Conservation (phyloP, 53 echinoderm and acorn worm species). For the Actinopyga echinites region DNA sequence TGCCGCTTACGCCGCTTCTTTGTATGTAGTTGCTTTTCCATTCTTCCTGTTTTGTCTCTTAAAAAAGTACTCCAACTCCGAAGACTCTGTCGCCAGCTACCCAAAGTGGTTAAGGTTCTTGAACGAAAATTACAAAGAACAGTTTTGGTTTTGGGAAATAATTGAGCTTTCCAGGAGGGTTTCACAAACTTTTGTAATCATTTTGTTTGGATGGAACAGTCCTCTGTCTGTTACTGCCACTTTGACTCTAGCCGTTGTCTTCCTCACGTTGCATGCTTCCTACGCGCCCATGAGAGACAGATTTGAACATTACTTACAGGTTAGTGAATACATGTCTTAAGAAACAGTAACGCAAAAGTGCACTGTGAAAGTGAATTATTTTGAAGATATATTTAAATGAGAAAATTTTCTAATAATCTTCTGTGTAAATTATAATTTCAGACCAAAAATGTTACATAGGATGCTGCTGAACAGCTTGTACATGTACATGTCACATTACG, state of each 20-base stretch:
- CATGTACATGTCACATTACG: too few species aligned
- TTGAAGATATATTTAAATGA: too few species aligned
- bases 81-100: neutral
- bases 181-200: neutral
- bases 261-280: neutral
- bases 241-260: neutral
- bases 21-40: slow-evolving; percentile 63
- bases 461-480: too few species aligned
- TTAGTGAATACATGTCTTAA: neutral
- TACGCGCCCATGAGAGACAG: neutral
- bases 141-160: slow-evolving; percentile 39
- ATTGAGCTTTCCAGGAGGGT: neutral
- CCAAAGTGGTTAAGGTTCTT: slow-evolving; percentile 21
- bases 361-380: neutral
- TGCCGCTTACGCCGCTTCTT: slow-evolving; percentile 49
- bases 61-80: neutral
- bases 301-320: slow-evolving; percentile 39
- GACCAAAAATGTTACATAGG: too few species aligned
- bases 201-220: slow-evolving; percentile 29
- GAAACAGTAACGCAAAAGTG: neutral
- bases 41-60: slow-evolving; percentile 41
- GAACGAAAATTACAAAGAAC: neutral
- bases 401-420: too few species aligned
- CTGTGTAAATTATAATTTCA: too few species aligned
- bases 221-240: neutral